phyloP scores from a whole-genome alignment of 2,797 vertebrate species.

The Manis crassicaudata region DNA sequence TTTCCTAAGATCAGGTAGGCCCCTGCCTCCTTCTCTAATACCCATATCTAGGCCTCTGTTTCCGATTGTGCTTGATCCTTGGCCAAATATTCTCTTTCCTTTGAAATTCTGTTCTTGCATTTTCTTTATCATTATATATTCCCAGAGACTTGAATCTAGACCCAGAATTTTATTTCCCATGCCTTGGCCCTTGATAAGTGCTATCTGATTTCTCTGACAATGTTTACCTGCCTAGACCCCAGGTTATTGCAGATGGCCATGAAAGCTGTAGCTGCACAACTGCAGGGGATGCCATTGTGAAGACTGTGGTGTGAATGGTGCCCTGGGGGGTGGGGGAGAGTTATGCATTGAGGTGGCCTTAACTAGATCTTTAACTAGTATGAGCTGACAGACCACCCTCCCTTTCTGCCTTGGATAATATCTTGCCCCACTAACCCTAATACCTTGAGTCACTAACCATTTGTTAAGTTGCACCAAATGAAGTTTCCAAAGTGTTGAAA shows the following conservation, averaged over 20 bases:
- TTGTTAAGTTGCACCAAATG: not conserved
- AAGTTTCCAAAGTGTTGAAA: constrained; percentile 11
- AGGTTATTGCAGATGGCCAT: not conserved
- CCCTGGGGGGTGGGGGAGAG: not conserved
- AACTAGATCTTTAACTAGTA: constrained; percentile 6
- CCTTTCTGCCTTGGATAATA: not conserved
- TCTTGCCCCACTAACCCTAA: not conserved
- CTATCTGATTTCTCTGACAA: not conserved
- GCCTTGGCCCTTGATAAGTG: not conserved
- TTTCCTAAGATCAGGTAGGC: not conserved
- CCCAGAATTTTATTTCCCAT: not conserved
- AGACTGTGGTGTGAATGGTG: not conserved
- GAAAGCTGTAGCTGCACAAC: not conserved
- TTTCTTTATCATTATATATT: constrained; percentile 29
- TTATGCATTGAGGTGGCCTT: not conserved
- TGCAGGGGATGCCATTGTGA: not conserved
- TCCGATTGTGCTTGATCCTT: not conserved
- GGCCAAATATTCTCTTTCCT: not conserved
- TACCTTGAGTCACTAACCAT: not conserved
- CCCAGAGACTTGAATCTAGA: not conserved
- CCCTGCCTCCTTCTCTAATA: not conserved
- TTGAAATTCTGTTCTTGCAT: not conserved
- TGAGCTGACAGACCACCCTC: not conserved
- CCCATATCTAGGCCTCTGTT: not conserved
- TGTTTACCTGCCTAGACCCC: not conserved